phyloP scores from a whole-genome alignment of 2,797 vertebrate species.

The Schizopygopsis malacanthus region DNA sequence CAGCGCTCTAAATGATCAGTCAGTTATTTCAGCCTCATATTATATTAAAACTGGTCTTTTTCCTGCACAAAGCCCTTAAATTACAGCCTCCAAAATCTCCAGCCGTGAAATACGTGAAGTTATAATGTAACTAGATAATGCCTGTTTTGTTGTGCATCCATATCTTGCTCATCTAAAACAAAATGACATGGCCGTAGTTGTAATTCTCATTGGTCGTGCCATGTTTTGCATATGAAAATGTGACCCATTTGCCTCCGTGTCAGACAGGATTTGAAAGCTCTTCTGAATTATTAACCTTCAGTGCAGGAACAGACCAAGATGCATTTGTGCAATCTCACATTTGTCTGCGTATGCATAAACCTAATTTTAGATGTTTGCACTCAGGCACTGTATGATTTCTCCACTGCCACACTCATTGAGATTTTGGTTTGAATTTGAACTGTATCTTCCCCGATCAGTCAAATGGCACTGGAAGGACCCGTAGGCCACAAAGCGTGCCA shows the following conservation, averaged over 20 bases:
- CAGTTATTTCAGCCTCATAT: neutral
- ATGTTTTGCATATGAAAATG: conserved; percentile 66
- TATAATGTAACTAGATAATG: neutral
- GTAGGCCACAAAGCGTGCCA: conserved; percentile 1
- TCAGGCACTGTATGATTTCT: neutral
- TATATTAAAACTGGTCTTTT: neutral
- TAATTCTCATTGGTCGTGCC: conserved; percentile 27
- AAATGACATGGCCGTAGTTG: conserved; percentile 12
- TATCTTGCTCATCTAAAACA: conserved; percentile 19
- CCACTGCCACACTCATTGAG: neutral
- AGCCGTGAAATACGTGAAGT: neutral
- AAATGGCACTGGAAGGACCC: neutral
- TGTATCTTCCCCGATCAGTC: conserved; percentile 16
- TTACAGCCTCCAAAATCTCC: neutral
- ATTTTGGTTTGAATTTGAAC: neutral
- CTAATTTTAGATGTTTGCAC: neutral
- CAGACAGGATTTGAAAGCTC: conserved; percentile 23
- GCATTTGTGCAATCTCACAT: conserved; percentile 1
- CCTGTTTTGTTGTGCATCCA: conserved; percentile 13
- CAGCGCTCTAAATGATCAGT: neutral
- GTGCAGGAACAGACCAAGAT: conserved; percentile 3
- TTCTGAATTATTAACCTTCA: conserved; percentile 45
- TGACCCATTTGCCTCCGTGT: conserved; percentile 44
- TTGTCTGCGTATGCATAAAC: neutral
- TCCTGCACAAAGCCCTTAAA: neutral